A percentile compares a stretch with the other conserved stretches of the same genome.
These are phyloP conservation scores for Dryobota labecula DNA, from an alignment of 2,888 invertebrate species.

Conservation along the genomic window DNA sequence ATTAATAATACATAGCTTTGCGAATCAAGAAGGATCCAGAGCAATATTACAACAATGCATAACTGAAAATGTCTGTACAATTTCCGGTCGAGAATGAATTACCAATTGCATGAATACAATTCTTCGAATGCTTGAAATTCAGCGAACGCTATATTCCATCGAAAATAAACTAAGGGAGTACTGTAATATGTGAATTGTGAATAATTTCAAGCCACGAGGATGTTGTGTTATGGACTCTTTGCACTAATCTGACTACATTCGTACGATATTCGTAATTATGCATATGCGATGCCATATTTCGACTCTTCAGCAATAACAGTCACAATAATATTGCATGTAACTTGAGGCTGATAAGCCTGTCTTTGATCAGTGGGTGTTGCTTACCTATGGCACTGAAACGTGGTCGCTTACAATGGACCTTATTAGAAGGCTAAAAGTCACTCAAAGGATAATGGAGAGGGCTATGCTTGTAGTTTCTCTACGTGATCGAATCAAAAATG, in stretches of 20 bases:
- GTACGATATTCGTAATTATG: neutral
- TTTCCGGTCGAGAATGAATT: neutral
- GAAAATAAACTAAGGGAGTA: neutral
- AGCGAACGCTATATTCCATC: constrained; percentile 2
- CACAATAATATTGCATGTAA: no score
- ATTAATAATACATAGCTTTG: neutral
- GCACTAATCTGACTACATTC: neutral
- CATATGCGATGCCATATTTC: neutral
- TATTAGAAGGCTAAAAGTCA: no score
- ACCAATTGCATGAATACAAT: constrained; percentile 4
- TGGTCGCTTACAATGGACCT: no score
- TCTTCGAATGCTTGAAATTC: constrained; percentile 23
- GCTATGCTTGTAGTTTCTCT: no score
- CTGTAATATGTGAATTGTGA: constrained; percentile 6
- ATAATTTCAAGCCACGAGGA: constrained; percentile 11
- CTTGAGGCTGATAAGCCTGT: no score
- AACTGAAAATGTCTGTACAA: neutral
- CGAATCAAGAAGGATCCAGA: neutral
- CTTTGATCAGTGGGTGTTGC: no score
- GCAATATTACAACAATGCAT: neutral
- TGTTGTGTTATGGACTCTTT: neutral
- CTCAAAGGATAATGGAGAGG: no score
- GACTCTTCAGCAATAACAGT: neutral
- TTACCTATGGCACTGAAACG: no score
- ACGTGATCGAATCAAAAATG: no score